Evolutionary conservation across 2,797 vertebrate species (phyloP).

Genomic region (Columba guinea): DNA sequence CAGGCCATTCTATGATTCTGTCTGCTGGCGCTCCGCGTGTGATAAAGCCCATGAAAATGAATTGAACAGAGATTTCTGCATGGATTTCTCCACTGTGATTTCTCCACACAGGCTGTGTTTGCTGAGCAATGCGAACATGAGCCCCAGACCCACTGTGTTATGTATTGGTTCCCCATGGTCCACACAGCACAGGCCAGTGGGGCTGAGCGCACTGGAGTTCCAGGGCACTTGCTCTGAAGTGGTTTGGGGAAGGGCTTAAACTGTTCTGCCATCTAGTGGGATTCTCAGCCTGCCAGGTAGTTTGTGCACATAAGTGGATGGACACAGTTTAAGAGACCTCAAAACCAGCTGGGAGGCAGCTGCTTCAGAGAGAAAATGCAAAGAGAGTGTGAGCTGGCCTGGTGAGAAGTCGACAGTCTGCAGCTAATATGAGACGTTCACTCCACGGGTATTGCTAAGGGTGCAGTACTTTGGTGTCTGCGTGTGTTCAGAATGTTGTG

Average conservation of each 20-base stretch:
- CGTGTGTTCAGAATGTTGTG: not conserved
- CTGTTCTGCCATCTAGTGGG: constrained; percentile 56
- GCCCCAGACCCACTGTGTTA: rapidly evolving
- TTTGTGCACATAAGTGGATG: not conserved
- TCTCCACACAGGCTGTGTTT: not conserved
- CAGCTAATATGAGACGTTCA: rapidly evolving
- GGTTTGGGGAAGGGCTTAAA: not conserved
- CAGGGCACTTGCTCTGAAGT: not conserved
- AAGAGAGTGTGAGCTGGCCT: not conserved
- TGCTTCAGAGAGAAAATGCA: not conserved
- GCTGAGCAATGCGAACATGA: not conserved
- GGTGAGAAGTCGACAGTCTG: not conserved
- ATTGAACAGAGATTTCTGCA: not conserved
- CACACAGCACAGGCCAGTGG: not conserved
- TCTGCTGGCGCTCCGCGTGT: not conserved
- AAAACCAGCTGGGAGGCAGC: not conserved
- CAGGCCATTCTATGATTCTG: not conserved
- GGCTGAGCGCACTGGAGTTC: not conserved
- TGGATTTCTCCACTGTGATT: not conserved
- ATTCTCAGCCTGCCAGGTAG: not conserved
- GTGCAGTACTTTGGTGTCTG: not conserved
- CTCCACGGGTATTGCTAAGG: not conserved
- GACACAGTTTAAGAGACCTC: not conserved
- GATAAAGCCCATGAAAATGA: not conserved
- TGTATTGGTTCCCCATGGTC: rapidly evolving